Percentiles rank a stretch among this genome's conserved stretches.
Evolutionary conservation across 2,888 invertebrate genomes (phyloP).

Genomic region (Polydesmus complanatus): DNA sequence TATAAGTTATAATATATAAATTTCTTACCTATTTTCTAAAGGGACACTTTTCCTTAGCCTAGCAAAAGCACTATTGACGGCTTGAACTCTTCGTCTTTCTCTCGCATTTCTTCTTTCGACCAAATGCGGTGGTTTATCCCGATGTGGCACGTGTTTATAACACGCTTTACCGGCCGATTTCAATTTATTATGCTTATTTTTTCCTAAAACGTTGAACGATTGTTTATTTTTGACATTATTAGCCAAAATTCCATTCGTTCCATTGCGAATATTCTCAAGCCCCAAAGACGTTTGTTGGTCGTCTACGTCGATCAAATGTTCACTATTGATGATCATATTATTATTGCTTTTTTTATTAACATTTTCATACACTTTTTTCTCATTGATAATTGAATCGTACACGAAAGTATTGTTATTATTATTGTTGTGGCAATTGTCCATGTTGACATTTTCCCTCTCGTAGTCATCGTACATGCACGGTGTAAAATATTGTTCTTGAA

Average conservation of each 20-base stretch:
- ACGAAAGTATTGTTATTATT: neutral
- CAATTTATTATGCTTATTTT: slow-evolving; percentile 3
- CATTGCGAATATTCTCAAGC: neutral
- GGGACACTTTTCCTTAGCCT: slow-evolving; percentile 45
- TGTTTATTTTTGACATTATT: too few relatives aligned
- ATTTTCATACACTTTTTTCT: too few relatives aligned
- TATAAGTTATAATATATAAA: too few relatives aligned
- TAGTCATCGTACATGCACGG: slow-evolving; percentile 15
- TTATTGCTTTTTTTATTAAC: too few relatives aligned
- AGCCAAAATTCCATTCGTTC: neutral
- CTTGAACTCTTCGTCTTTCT: slow-evolving; percentile 47
- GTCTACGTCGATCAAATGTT: neutral
- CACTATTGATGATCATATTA: neutral
- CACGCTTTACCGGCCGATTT: slow-evolving; percentile 8
- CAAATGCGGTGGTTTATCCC: slow-evolving; percentile 43
- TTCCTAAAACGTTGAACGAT: neutral
- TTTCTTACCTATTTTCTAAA: slow-evolving; percentile 34
- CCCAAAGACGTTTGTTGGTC: neutral
- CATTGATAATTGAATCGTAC: too few relatives aligned
- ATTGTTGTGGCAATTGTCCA: neutral
- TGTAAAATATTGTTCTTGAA: slow-evolving; percentile 3
- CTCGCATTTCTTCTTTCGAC: slow-evolving; percentile 46
- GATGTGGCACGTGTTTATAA: slow-evolving; percentile 20
- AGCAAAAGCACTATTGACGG: slow-evolving; percentile 47
- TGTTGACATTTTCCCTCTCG: slow-evolving; percentile 7